Conservation (phyloP, 2,888 invertebrate genomes). For the Nemoura dubitans region DNA sequence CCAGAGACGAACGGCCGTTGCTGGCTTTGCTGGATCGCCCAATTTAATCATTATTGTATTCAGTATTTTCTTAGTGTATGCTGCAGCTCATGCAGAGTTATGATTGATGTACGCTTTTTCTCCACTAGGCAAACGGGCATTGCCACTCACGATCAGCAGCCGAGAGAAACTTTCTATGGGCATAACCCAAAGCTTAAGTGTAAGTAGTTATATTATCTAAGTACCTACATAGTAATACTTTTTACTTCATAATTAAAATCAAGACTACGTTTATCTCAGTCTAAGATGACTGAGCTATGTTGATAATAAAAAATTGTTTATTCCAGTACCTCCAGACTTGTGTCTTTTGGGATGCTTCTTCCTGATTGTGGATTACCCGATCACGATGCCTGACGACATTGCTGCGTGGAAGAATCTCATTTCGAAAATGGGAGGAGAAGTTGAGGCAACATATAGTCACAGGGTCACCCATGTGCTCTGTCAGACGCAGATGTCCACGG, state of each 20-base stretch:
- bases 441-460: conserved; percentile 84
- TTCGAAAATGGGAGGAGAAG: conserved; percentile 84
- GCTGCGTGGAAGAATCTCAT: conserved; percentile 76
- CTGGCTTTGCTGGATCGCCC: no score
- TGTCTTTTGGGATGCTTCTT: conserved; percentile 95
- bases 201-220: conserved; percentile 56
- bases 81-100: background rate
- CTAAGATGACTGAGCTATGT: no score
- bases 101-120: background rate
- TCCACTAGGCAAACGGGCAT: background rate
- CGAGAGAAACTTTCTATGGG: conserved; percentile 84
- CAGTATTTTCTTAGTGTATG: no score
- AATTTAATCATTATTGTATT: no score
- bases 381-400: conserved; percentile 69
- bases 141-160: conserved; percentile 52
- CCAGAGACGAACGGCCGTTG: no score
- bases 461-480: conserved; percentile 93
- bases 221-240: background rate
- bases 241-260: no score
- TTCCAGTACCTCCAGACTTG: conserved; percentile 79
- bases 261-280: no score
- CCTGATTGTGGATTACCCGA: conserved; percentile 79
- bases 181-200: conserved; percentile 90
- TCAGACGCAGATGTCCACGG: conserved; percentile 88
- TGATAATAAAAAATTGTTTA: background rate